Evolutionary conservation across 92 coral and sea anemone genomes (phyloP).

Genomic region (Micromussa lordhowensis): DNA sequence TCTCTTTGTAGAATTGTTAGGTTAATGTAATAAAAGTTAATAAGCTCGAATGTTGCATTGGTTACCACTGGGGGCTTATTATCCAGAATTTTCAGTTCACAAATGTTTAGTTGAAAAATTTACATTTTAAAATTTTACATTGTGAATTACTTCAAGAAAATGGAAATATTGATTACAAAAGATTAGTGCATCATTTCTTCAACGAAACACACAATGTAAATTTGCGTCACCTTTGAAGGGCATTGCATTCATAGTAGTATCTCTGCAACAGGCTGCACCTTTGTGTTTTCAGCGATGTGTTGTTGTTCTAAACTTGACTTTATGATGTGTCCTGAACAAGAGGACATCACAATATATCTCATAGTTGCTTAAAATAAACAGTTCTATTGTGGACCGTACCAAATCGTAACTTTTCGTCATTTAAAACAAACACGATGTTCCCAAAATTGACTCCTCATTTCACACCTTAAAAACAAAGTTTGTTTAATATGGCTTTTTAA

Average conservation of each 20-base stretch:
- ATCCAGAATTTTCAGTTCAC: background rate
- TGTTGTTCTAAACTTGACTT: too few relatives aligned
- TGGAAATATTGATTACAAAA: background rate
- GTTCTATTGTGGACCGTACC: background rate
- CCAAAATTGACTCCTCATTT: background rate
- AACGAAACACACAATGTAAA: too few relatives aligned
- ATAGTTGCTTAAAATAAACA: background rate
- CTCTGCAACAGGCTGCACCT: too few relatives aligned
- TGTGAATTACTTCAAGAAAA: background rate
- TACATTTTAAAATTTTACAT: background rate
- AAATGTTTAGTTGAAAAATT: too few relatives aligned
- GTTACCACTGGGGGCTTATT: background rate
- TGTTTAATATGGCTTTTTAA: background rate
- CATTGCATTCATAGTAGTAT: too few relatives aligned
- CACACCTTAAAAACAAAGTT: slow-evolving; percentile 4
- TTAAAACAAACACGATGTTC: background rate
- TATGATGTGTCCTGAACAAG: too few relatives aligned
- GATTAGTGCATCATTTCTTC: too few relatives aligned
- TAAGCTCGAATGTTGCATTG: background rate
- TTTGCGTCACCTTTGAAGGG: too few relatives aligned
- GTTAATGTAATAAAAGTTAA: background rate
- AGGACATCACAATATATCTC: too few relatives aligned
- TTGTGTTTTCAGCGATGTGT: too few relatives aligned
- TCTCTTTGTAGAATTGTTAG: background rate
- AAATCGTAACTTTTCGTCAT: background rate